Base-by-base conservation (phyloP, 1,140 invertebrate species). In the Asobara japonica region DNA sequence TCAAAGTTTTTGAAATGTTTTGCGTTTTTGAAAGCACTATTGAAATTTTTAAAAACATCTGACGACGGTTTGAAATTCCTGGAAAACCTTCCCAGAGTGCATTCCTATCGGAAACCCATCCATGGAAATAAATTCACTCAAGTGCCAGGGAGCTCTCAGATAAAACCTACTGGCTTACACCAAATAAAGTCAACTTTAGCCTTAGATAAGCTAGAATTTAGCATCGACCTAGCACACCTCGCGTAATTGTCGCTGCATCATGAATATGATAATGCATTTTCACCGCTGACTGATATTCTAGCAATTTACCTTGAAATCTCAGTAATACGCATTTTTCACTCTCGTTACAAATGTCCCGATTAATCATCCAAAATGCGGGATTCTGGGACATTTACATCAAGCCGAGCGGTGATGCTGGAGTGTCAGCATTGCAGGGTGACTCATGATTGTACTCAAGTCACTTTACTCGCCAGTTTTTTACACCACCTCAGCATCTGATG, bases 311-410 rank as follows among this genome's bases (percentile, higher is more conserved):
- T 56, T 25, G 51, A 27, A 56, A 56, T 25, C 22, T 8, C 22
- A 56, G 18, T 25, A 56, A 18, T 56, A 56, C 18, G 51, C 51
- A 56, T 56, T 56, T 56, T 56, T 56, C 11, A 56, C 22, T 56
- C 51, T 56, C 51, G 20, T 56, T 27, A 13, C 18, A 56, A 56
- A 56, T 56, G 51, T 56, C 22, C 22, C 41, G 41, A 56, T 56
- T 56, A 56, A 56, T 56, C 51, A 56, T 56, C 51, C 22, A 56
- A 56, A 56, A 56, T 27, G 51, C 22, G 4, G 51, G 11, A 56
- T 56, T 22, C 22, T 6, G 22, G 51, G 51, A 27, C 51, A 56
- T 56, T 56, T 27, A 56, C 25, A 56, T 56, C 22, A 25, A 25
- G 51, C 22, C 22, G 18, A 22, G 51, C 22, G 8, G 51, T 56